Base-by-base conservation (phyloP, 2,888 invertebrate genomes). In the Phaedon cochleariae region DNA sequence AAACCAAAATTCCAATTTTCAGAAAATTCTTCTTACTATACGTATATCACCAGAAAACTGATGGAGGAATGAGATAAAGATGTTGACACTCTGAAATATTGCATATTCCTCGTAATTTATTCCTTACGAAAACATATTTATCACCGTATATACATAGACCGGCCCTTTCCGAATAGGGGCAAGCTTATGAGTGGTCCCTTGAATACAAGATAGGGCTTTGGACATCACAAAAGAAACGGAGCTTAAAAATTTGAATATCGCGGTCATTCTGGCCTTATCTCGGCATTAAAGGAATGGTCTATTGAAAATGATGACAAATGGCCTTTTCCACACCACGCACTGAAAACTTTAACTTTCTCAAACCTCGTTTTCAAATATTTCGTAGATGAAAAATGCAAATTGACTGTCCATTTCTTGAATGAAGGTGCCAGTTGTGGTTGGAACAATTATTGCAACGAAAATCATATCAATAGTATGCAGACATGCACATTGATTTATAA, bases 201-300 rank as follows among this genome's bases (percentile, higher is more conserved):
- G 81, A 81, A 82, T 81, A 79, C 79, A 75, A 74, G 79, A 79
- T 81, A 79, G 72, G 77, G 79, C 77, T 77, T 79, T 80, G 80
- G 80, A 76, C 79, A 77, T 77, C 77, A 76, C 80, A 81, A 83
- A 81, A 81, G 81, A 76, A 78, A 78, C 77, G 81, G 80, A 78
- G 83, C 83, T 84, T 84, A 83, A 83, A 83, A 84, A 84, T 84
- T 83, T 84, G 83, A 84, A 84, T 84, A 84, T 84, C 83, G 83
- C 83, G 83, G 83, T 83, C 83, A 84, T 84, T 84, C 80, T 77
- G 76, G 77, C 77, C 81, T 82, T 84, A 83, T 83, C 83, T 74
- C 69, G 72, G 81, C 79, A 81, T 83, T 82, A 83, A 80, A 81
- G 81, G 80, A 80, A 80, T 82, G 81, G 81, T 81, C 81, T 81